Evolutionary conservation across 2,797 vertebrate genomes (phyloP), one percentile per base, ranked within the genome.

Genomic region (Characodon lateralis): DNA sequence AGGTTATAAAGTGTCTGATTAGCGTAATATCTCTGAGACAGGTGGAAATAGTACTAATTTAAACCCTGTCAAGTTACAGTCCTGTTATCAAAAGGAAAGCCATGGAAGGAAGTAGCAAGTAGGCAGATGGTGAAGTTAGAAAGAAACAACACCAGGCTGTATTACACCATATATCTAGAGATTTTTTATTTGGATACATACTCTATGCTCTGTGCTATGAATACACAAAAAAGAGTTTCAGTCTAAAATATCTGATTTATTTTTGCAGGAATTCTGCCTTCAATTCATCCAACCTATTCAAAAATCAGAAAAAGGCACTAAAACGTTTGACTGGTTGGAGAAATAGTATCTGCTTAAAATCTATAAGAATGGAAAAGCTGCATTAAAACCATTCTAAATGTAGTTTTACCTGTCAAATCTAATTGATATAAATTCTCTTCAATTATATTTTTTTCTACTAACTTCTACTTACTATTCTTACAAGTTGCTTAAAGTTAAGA

Each of bases 21-120:
- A 70, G 77, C 76, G 46, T 18, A 24, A 74, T 70, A 72, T 79
- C 20, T 83, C 35, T 58, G 72, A 79, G 73, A 20, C n/a, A 83
- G 75, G 70, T 59, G 41, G 73, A 82, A 83, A 82, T 88, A 20
- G 18, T 71, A 85, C 83, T 73, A 70, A 85, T 90, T 83, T 51
- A 53, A 39, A 88, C 41, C 31, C 65, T 24, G 79, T 82, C 70
- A 76, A 78, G 81, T 89, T 78, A 73, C 20, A 7, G 68, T 81
- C 82, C 79, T 73, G 41, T 66, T 71, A 46, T 79, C 63, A 77
- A 55, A 46, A 50, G 76, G 20, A 63, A 35, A n/a, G 58, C 10
- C 0, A 58, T 20, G 1, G 16, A 55, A 80, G 28, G 41, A 58
- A 58, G 7, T 1, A 71, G 65, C 78, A 35, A 35, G 35, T 35